phyloP scores from a whole-genome alignment of 2,888 invertebrate species.

The Strigamia maritima region DNA sequence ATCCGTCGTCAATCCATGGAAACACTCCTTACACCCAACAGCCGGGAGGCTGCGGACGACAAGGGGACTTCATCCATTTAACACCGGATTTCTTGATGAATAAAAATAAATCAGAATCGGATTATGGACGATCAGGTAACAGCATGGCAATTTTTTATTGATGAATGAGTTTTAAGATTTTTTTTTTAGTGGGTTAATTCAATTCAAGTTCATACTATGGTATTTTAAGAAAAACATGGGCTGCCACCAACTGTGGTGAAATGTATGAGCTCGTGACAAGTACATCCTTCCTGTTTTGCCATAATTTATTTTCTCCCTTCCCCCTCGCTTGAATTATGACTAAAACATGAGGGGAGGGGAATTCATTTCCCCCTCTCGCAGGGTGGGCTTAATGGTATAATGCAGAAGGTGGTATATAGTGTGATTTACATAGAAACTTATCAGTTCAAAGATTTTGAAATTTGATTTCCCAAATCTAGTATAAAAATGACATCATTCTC shows the following conservation, averaged over 20 bases:
- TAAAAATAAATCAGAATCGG: constrained; percentile 43
- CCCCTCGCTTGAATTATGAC: background rate
- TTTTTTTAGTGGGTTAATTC: no score
- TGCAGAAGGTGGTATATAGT: background rate
- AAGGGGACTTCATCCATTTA: constrained; percentile 61
- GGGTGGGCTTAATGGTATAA: background rate
- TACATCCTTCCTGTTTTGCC: constrained; percentile 10
- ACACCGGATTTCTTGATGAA: constrained; percentile 47
- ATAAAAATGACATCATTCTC: background rate
- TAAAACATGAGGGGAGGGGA: background rate
- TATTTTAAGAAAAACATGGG: background rate
- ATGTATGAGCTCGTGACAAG: constrained; percentile 5
- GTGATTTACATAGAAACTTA: background rate
- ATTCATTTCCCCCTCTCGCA: background rate
- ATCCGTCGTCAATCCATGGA: constrained; percentile 56
- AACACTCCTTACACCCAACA: constrained; percentile 62
- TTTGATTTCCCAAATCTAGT: background rate
- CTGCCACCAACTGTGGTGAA: background rate
- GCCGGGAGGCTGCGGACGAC: constrained; percentile 60
- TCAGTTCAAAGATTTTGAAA: background rate
- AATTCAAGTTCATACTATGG: background rate
- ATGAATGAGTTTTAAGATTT: no score
- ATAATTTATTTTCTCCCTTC: background rate
- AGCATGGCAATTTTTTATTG: no score
- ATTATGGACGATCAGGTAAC: constrained; percentile 45